These are phyloP conservation scores for Rissa tridactyla DNA, from an alignment of 2,113 vertebrate species.

Conservation along the genomic window DNA sequence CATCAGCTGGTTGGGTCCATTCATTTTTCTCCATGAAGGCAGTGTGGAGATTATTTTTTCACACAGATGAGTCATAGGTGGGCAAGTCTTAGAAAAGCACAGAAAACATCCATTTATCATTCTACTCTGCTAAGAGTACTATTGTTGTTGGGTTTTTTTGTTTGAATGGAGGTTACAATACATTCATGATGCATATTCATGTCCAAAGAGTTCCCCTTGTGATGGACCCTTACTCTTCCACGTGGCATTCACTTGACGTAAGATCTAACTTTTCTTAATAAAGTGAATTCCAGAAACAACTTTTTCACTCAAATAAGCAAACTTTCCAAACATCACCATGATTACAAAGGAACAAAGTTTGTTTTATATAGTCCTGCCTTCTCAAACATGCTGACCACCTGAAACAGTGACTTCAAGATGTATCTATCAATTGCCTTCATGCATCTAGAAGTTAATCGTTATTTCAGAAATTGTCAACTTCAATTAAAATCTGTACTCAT, in stretches of 20 bases:
- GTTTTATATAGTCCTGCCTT: background rate
- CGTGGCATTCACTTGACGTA: background rate
- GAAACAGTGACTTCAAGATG: background rate
- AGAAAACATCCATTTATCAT: background rate
- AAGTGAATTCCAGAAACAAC: background rate
- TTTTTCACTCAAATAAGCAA: background rate
- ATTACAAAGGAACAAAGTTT: background rate
- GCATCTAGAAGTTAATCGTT: background rate
- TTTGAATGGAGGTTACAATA: background rate
- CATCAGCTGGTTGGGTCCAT: conserved; percentile 94
- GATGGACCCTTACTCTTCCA: background rate
- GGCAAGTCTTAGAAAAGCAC: conserved; percentile 78
- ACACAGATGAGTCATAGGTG: conserved; percentile 87
- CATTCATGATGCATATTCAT: background rate
- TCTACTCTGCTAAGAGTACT: background rate
- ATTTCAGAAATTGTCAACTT: background rate
- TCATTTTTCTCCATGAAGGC: conserved; percentile 91
- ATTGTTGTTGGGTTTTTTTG: background rate
- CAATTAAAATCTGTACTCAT: background rate
- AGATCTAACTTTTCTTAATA: background rate
- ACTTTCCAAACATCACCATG: background rate
- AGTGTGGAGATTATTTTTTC: conserved; percentile 89
- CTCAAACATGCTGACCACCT: background rate
- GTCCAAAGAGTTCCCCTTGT: background rate
- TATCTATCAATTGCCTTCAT: background rate